phyloP scores from a whole-genome alignment of 2,113 vertebrate genomes.

The Mohoua ochrocephala region DNA sequence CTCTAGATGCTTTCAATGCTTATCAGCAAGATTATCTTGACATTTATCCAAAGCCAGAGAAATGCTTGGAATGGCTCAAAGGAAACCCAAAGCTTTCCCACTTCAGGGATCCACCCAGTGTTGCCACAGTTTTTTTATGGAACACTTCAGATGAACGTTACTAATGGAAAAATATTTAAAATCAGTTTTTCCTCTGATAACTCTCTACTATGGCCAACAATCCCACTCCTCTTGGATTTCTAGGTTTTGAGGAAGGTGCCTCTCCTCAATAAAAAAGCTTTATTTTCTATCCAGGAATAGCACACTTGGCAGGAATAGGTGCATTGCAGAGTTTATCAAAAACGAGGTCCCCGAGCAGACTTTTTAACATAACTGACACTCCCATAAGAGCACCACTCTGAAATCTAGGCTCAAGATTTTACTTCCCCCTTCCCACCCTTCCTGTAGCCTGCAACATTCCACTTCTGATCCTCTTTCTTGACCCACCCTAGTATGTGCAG shows the following conservation, averaged over 20 bases:
- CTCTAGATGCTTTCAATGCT: neutral
- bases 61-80: neutral
- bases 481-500: neutral
- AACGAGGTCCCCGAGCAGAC: neutral
- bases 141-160: neutral
- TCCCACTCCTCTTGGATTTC: neutral
- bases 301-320: neutral
- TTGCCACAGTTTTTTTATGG: neutral
- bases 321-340: neutral
- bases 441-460: neutral
- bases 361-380: neutral
- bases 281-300: neutral
- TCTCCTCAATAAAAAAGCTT: neutral
- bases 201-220: neutral
- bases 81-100: neutral
- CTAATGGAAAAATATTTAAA: neutral
- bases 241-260: neutral
- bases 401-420: neutral
- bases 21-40: neutral
- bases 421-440: neutral
- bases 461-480: neutral
- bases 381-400: neutral
- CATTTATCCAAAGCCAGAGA: neutral
- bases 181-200: neutral
- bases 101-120: neutral